These are phyloP conservation scores for Cancer borealis DNA, from an alignment of 2,888 invertebrate genomes.

Conservation along the genomic window DNA sequence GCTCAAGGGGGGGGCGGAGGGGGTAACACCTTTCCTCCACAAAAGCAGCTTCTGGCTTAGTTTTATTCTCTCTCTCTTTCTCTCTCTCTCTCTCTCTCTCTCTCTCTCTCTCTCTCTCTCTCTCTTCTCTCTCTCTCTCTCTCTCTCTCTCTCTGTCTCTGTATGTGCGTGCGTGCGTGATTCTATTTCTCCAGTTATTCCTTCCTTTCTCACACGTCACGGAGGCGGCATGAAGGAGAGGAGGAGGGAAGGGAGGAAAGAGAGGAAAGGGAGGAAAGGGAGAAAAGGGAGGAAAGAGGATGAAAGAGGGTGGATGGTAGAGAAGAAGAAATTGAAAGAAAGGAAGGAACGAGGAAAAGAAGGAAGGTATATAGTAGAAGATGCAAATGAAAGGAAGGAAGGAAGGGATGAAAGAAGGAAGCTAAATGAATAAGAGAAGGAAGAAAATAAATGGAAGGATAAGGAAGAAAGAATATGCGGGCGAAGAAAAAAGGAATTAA, in stretches of 20 bases:
- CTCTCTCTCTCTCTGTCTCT: background rate
- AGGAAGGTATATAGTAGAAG: background rate
- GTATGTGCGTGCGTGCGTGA: background rate
- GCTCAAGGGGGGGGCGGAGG: background rate
- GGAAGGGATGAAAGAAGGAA: background rate
- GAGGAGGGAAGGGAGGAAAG: background rate
- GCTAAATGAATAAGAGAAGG: background rate
- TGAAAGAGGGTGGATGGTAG: background rate
- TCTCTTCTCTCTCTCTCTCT: slow-evolving; percentile 51
- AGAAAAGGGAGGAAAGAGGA: background rate
- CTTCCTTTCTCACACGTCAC: slow-evolving; percentile 26
- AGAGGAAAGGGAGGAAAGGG: background rate
- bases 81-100: slow-evolving; percentile 24
- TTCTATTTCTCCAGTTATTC: slow-evolving; percentile 14
- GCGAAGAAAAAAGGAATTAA: background rate
- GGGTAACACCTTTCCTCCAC: background rate
- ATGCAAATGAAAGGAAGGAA: background rate
- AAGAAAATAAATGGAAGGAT: background rate
- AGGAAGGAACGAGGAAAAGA: no score
- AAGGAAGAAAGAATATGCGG: background rate
- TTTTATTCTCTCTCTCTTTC: slow-evolving; percentile 41
- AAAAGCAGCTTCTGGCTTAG: background rate
- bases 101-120: slow-evolving; percentile 42
- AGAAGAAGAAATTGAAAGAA: background rate
- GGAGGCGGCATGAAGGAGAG: background rate